Evolutionary conservation across 2,888 invertebrate genomes (phyloP).

Genomic region (Formica aserva): DNA sequence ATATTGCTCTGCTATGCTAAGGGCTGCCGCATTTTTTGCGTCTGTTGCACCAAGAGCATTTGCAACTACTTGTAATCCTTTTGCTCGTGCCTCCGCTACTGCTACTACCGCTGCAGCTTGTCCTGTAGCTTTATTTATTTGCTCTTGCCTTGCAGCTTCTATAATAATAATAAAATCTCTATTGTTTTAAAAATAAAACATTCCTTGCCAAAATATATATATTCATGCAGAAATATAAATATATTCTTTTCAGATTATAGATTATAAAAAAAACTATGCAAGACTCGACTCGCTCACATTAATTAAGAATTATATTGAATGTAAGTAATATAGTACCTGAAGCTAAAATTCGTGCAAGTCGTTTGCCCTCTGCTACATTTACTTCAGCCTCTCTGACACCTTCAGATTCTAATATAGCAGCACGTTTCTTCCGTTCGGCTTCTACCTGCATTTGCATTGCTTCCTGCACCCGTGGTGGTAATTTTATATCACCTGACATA

Average conservation of each 20-base stretch:
- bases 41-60: conserved; percentile 89
- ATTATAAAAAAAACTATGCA: neutral
- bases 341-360: conserved; percentile 95
- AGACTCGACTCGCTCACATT: neutral
- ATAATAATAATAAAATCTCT: conserved; percentile 66
- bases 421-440: conserved; percentile 98
- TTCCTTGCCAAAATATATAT: neutral
- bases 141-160: conserved; percentile 97
- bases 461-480: conserved; percentile 97
- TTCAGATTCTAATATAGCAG: conserved; percentile 98
- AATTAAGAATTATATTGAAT: neutral
- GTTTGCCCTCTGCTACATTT: conserved; percentile 98
- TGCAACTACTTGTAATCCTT: conserved; percentile 93
- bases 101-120: conserved; percentile 96
- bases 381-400: conserved; percentile 96
- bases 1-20: conserved; percentile 98
- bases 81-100: conserved; percentile 96
- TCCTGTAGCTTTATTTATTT: conserved; percentile 97
- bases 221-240: neutral
- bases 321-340: conserved; percentile 89
- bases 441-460: conserved; percentile 99
- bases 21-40: conserved; percentile 95
- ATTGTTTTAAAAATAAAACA: neutral
- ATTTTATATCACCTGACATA: conserved; percentile 92
- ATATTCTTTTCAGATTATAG: neutral